A percentile compares a stretch with the other conserved stretches of the same genome.
These are phyloP conservation scores for Nematolebias whitei DNA, from an alignment of 2,113 vertebrate species.

Conservation along the genomic window DNA sequence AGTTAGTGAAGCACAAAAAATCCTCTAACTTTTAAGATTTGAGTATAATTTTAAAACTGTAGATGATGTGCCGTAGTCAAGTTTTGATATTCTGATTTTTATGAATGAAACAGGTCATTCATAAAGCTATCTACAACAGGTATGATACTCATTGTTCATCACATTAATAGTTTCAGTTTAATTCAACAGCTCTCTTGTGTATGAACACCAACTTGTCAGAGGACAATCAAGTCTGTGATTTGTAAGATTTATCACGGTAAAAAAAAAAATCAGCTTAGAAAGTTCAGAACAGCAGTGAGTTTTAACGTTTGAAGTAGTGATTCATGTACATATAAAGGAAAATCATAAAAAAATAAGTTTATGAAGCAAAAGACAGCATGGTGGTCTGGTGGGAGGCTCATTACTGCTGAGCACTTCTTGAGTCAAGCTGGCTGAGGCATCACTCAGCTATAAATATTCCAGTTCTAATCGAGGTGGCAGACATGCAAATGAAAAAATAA, in stretches of 20 bases:
- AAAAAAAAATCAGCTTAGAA: too few relatives aligned
- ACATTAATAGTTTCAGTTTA: too few relatives aligned
- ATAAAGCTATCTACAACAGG: too few relatives aligned
- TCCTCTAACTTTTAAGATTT: background rate
- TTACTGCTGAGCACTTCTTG: conserved; percentile 10
- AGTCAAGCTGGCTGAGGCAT: conserved; percentile 27
- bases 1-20: background rate
- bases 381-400: background rate
- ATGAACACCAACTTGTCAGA: too few relatives aligned
- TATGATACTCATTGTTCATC: too few relatives aligned
- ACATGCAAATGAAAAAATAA: conserved; percentile 18
- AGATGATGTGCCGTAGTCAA: background rate
- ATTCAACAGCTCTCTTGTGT: too few relatives aligned
- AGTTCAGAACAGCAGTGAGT: too few relatives aligned
- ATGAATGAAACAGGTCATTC: background rate
- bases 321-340: background rate
- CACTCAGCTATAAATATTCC: conserved; percentile 17
- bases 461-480: conserved; percentile 5
- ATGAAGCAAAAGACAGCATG: background rate
- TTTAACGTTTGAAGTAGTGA: background rate
- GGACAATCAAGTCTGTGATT: too few relatives aligned
- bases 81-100: background rate
- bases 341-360: background rate
- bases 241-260: too few relatives aligned
- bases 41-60: background rate